Evolutionary conservation across 2,888 invertebrate species (phyloP).

Genomic region (Eurois occulta): DNA sequence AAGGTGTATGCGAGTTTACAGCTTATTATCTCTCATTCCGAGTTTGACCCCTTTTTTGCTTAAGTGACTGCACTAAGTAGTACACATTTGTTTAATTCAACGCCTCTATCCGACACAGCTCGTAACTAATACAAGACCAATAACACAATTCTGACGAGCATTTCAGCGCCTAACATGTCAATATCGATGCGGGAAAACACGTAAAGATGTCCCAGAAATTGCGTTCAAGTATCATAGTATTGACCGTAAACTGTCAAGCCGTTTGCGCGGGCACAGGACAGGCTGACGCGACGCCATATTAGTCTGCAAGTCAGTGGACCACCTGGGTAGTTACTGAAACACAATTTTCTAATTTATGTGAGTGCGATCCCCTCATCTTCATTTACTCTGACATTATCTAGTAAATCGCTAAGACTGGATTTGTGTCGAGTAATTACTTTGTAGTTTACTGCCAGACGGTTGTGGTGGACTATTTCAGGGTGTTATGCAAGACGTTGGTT

Average conservation of each 20-base stretch:
- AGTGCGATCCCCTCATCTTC: conserved; percentile 57
- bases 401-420: conserved; percentile 55
- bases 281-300: conserved; percentile 55
- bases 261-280: conserved; percentile 41
- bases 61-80: no score
- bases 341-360: conserved; percentile 72
- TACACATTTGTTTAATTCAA: conserved; percentile 21
- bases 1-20: no score
- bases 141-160: conserved; percentile 18
- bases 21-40: no score
- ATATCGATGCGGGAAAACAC: conserved; percentile 36
- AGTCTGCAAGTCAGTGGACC: conserved; percentile 57
- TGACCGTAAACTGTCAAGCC: conserved; percentile 64
- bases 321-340: conserved; percentile 70
- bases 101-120: not conserved
- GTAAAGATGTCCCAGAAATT: conserved; percentile 52
- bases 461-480: conserved; percentile 43
- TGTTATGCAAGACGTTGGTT: conserved; percentile 27
- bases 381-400: conserved; percentile 60
- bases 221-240: conserved; percentile 38
- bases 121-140: conserved; percentile 35
- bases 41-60: no score
- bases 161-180: conserved; percentile 45
- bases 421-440: conserved; percentile 51
- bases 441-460: conserved; percentile 37